Base-by-base conservation (phyloP, 2,113 vertebrate species). In the Cyprinodon variegatus region DNA sequence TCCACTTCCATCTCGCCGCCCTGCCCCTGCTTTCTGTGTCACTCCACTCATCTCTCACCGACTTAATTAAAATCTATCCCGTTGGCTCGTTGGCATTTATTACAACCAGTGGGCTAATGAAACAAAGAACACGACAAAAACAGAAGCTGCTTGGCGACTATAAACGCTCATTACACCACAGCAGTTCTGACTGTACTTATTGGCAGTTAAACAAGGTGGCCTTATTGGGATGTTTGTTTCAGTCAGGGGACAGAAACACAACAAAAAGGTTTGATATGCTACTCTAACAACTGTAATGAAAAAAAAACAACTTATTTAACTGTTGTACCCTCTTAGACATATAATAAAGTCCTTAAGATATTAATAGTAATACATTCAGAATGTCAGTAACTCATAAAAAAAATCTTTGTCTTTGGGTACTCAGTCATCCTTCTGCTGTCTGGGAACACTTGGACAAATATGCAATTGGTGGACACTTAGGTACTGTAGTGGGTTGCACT, bases 61-160 rank as follows among this genome's bases (percentile, higher is more conserved):
- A 90, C 92, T 92, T 94, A 92, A 94, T 94, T 94, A 94, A 93
- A 94, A 93, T 92, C 91, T 89, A 90, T 91, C 90, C 91, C 89
- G 85, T 92, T 83, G 90, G 91, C 90, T 88, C 86, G 79, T 77
- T 91, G 92, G 90, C 91, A 90, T 90, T 91, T 92, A 91, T 92
- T 92, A 90, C 90, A 90, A 90, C 86, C 90, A 84, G 80, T 83
- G 86, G 87, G 86, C 89, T 90, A 90, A 92, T 92, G 91, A 91
- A 92, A 93, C 92, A 92, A 93, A 90, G 88, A 87, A 73, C 80
- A 83, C 73, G 81, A 86, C 84, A 15, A 81, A 73, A 89, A 80
- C 75, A 78, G 79, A 82, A 82, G 82, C 88, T 92, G 88, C 89
- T 90, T 78, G 88, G 81, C 79, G 89, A 78, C 88, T 61, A 78